Percentiles rank a stretch among this genome's conserved stretches.
phyloP scores from a whole-genome alignment of 2,113 vertebrate species.

The Sinocyclocheilus anshuiensis region DNA sequence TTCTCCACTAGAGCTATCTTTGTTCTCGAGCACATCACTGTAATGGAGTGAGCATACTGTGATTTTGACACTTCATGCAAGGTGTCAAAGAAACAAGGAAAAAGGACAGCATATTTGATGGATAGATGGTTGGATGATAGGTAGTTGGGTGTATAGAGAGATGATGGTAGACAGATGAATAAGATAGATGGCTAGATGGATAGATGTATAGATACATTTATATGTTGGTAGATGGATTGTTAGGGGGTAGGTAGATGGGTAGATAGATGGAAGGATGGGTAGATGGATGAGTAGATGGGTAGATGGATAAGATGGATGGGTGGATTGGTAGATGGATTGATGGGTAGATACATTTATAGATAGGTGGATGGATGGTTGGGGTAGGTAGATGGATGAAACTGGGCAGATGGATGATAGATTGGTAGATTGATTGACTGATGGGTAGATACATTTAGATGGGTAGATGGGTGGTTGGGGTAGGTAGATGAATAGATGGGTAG shows the following conservation, averaged over 20 bases:
- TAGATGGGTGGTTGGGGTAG: background rate
- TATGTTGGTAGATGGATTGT: background rate
- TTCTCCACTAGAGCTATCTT: background rate
- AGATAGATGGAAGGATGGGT: background rate
- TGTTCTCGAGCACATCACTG: background rate
- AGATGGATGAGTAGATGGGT: background rate
- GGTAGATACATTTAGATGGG: too few species aligned
- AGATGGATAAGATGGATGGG: background rate
- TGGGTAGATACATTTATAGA: background rate
- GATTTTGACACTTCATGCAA: slow-evolving; percentile 4
- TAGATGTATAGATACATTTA: background rate
- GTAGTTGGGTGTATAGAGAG: background rate
- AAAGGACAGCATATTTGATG: background rate
- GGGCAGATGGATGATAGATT: background rate
- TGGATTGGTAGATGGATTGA: background rate
- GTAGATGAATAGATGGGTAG: background rate
- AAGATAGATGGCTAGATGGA: background rate
- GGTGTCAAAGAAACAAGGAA: background rate
- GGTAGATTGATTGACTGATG: background rate
- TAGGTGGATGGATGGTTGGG: too few species aligned
- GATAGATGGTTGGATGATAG: background rate
- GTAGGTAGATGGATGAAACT: background rate
- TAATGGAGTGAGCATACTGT: background rate
- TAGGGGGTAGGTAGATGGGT: background rate
- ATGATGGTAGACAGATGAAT: background rate